Percentiles rank a stretch among this genome's conserved stretches.
Evolutionary conservation across 2,888 invertebrate genomes (phyloP).

Genomic region (Nebria brevicollis): DNA sequence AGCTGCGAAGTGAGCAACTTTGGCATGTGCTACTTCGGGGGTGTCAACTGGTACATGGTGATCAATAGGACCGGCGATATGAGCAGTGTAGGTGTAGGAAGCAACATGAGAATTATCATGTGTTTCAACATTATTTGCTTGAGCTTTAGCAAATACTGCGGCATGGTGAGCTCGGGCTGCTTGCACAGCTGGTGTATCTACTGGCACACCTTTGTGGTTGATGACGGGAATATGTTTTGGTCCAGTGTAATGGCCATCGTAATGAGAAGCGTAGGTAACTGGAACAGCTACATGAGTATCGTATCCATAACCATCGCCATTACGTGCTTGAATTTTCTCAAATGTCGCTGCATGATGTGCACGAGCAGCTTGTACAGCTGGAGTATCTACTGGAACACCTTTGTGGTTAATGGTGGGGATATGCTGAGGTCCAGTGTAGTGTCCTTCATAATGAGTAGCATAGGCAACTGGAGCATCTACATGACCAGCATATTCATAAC

Average conservation of each 20-base stretch:
- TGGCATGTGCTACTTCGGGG: conserved; percentile 65
- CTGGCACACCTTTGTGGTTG: conserved; percentile 68
- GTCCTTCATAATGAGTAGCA: conserved; percentile 48
- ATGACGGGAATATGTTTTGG: conserved; percentile 60
- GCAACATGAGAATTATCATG: conserved; percentile 49
- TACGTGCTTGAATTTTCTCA: conserved; percentile 54
- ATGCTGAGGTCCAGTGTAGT: conserved; percentile 51
- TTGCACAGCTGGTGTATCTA: conserved; percentile 59
- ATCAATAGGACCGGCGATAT: conserved; percentile 47
- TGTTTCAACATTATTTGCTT: conserved; percentile 56
- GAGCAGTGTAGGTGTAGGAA: conserved; percentile 57
- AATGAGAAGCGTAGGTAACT: background rate
- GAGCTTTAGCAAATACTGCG: conserved; percentile 60
- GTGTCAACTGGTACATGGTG: conserved; percentile 66
- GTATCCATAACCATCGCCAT: conserved; percentile 24
- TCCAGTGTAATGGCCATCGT: conserved; percentile 47
- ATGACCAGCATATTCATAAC: conserved; percentile 31
- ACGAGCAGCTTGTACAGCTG: conserved; percentile 66
- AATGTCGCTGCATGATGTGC: conserved; percentile 65
- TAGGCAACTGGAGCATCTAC: conserved; percentile 50
- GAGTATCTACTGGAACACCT: conserved; percentile 63
- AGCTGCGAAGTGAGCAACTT: conserved; percentile 64
- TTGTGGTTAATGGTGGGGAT: conserved; percentile 49
- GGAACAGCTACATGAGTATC: conserved; percentile 20
- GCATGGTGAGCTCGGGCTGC: conserved; percentile 54